A percentile compares a stretch with the other conserved stretches of the same genome.
Evolutionary conservation across 2,797 vertebrate genomes (phyloP).

Genomic region (Sebastes miniatus): DNA sequence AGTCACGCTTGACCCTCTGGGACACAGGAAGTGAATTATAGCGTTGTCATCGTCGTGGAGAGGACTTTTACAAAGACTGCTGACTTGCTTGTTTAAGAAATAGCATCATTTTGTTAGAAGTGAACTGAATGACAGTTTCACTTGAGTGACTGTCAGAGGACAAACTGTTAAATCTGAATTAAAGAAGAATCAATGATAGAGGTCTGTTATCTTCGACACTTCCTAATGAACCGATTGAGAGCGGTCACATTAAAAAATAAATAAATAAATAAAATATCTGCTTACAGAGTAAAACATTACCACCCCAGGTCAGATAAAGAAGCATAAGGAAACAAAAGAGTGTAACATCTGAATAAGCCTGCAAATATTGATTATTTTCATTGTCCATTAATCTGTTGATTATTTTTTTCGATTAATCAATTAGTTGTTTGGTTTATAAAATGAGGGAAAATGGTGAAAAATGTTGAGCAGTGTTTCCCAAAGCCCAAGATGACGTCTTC

Average conservation of each 20-base stretch:
- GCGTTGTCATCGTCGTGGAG: slow-evolving; percentile 58
- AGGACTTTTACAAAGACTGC: slow-evolving; percentile 69
- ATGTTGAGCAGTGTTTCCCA: accelerated
- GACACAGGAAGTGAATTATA: slow-evolving; percentile 77
- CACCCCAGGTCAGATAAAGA: background rate
- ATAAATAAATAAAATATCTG: too few relatives aligned
- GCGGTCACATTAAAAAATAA: background rate
- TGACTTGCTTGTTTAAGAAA: slow-evolving; percentile 66
- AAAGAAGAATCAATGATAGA: slow-evolving; percentile 21
- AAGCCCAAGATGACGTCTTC: accelerated
- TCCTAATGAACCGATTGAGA: background rate
- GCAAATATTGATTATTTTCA: too few relatives aligned
- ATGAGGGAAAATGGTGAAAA: too few relatives aligned
- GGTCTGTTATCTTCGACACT: background rate
- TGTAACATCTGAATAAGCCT: accelerated
- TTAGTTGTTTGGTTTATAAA: too few relatives aligned
- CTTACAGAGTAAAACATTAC: background rate
- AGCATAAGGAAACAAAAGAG: background rate
- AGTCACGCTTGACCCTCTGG: slow-evolving; percentile 71
- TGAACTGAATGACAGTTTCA: slow-evolving; percentile 47
- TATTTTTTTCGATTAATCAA: too few relatives aligned
- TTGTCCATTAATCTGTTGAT: too few relatives aligned
- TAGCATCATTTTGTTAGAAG: slow-evolving; percentile 58
- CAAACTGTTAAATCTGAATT: slow-evolving; percentile 37
- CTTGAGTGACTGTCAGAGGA: slow-evolving; percentile 42